These are phyloP conservation scores for Noctua janthe DNA, from an alignment of 2,888 invertebrate species.

Conservation along the genomic window DNA sequence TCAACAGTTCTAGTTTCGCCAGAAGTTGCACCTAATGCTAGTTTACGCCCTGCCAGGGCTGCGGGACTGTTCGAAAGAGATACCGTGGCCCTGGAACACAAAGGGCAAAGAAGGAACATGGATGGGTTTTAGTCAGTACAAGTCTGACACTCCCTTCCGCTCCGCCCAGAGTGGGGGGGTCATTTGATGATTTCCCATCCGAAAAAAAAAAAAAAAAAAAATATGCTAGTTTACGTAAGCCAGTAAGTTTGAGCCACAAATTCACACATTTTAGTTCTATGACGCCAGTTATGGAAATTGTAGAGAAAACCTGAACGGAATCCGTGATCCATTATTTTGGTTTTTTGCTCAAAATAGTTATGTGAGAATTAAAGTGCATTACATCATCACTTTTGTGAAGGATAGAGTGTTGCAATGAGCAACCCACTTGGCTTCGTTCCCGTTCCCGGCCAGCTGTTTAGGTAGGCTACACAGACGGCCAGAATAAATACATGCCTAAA, in stretches of 20 bases:
- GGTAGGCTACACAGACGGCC: background rate
- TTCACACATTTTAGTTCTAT: background rate
- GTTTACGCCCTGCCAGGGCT: too few species aligned
- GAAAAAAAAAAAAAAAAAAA: too few species aligned
- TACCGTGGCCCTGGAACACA: too few species aligned
- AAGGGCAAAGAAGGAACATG: too few species aligned
- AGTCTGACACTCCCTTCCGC: too few species aligned
- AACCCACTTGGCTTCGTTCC: slow-evolving; percentile 46
- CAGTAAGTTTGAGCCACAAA: background rate
- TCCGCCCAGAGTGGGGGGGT: too few species aligned
- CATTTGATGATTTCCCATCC: too few species aligned
- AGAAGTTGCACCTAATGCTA: background rate
- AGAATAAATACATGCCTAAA: slow-evolving; percentile 29
- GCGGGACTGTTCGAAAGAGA: too few species aligned
- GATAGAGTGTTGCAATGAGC: background rate
- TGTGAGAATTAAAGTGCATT: slow-evolving; percentile 11
- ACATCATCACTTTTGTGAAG: slow-evolving; percentile 3
- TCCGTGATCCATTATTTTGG: background rate
- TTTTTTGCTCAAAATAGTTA: background rate
- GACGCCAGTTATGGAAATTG: background rate
- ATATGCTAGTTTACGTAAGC: background rate
- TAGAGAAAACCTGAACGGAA: background rate
- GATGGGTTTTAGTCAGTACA: too few species aligned
- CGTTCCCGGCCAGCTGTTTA: slow-evolving; percentile 27
- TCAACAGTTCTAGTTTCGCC: background rate